Conservation (phyloP, 2,797 vertebrate genomes). For the Erpetoichthys calabaricus region DNA sequence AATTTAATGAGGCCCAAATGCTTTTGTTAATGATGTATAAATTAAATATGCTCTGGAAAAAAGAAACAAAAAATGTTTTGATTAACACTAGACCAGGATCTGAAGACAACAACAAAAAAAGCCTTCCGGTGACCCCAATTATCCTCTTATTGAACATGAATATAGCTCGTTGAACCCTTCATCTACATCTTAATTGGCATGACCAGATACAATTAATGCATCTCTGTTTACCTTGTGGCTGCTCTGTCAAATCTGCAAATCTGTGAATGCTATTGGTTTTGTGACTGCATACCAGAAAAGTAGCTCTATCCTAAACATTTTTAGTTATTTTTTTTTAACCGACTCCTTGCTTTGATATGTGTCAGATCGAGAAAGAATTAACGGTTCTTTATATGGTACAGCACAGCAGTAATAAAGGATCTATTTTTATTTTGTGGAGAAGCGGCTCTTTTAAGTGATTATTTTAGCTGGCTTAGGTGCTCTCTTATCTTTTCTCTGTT, state of each 20-base stretch:
- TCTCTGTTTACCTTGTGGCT: slow-evolving; percentile 18
- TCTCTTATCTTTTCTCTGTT: slow-evolving; percentile 12
- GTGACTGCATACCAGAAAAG: too few species aligned
- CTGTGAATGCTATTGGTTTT: too few species aligned
- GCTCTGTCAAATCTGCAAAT: too few species aligned
- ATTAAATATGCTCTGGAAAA: slow-evolving; percentile 1
- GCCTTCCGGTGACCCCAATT: slow-evolving; percentile 14
- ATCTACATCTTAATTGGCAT: slow-evolving; percentile 26
- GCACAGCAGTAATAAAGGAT: slow-evolving; percentile 9
- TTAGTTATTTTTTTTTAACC: too few species aligned
- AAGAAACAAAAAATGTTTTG: background rate
- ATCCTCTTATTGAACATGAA: slow-evolving; percentile 25
- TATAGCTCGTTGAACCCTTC: slow-evolving; percentile 22
- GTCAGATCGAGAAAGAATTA: too few species aligned
- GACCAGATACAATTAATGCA: slow-evolving; percentile 26
- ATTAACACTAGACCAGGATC: slow-evolving; percentile 3
- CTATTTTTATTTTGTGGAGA: slow-evolving; percentile 6
- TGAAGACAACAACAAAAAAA: slow-evolving; percentile 6
- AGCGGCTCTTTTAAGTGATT: slow-evolving; percentile 10
- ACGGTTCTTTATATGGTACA: too few species aligned
- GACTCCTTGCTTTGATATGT: too few species aligned
- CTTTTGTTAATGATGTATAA: slow-evolving; percentile 13
- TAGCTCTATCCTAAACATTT: too few species aligned
- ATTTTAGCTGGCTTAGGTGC: slow-evolving; percentile 9
- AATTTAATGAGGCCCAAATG: too few species aligned